Base-by-base conservation (phyloP, 2,113 vertebrate species). In the Paramisgurnus dabryanus region DNA sequence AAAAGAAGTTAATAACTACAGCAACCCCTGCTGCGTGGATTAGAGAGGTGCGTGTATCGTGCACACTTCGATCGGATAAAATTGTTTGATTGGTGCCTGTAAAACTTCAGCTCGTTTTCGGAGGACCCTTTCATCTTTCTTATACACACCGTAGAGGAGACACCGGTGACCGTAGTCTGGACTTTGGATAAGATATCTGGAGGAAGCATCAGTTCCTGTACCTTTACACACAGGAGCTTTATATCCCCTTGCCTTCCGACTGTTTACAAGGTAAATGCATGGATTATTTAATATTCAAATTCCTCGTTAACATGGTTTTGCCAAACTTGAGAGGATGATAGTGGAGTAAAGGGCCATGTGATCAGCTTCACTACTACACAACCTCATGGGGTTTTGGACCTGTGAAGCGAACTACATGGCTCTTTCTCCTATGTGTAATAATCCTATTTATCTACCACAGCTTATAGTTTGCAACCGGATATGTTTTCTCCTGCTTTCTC, bases 81-180 rank as follows among this genome's bases (percentile, higher is more conserved):
- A 66, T 47, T 53, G 74, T 76, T 76, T 76, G 63, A 47, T 18
- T 53, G 34, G 45, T 53, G 45, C 47, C 49, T 41, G 74, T 65
- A 49, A 76, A 76, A 76, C 74, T 76, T 76, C 63, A 64, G 13
- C 60, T 66, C 74, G 74, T 76, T 76, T 55, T 64, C 43, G 63
- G 45, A 75, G 58, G 72, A 64, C 63, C 43, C 58, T 75, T 75
- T 75, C 58, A 75, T 73, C 71, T 73, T 34, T 34, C 22, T 7
- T 17, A 22, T n/a, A 9, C 74, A 18, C 39, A 12, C 74, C 73
- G 73, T 22, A 61, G 60, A 76, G 74, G 10, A 65, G 72, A 64
- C 41, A 75, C 41, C 60, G 73, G 73, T 75, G 39, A 45, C 40
- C 71, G 7, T 27, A 49, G 27, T 17, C 45, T 34, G 73, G 43